Conservation (phyloP, 2,888 invertebrate genomes). For the Luffia ferchaultella region DNA sequence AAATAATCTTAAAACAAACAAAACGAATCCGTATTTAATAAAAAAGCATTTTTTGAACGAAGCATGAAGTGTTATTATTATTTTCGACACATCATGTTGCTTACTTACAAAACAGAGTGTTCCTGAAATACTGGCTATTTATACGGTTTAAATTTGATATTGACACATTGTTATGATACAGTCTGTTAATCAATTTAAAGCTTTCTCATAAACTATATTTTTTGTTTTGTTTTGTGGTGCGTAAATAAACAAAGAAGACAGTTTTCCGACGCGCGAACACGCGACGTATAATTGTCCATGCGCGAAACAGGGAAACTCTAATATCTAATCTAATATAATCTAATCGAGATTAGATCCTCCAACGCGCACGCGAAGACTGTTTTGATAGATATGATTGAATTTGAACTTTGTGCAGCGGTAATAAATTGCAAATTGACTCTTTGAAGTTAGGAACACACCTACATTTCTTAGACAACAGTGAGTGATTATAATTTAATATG, state of each 20-base stretch:
- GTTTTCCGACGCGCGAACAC: background rate
- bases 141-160: constrained; percentile 8
- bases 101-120: constrained; percentile 12
- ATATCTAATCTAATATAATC: no score
- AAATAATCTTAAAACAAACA: constrained; percentile 7
- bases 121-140: constrained; percentile 11
- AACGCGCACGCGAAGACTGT: no score
- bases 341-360: no score
- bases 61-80: constrained; percentile 12
- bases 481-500: no score
- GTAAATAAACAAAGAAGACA: background rate
- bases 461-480: no score
- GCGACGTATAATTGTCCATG: constrained; percentile 1
- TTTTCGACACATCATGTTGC: constrained; percentile 12
- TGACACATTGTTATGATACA: background rate
- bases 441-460: no score
- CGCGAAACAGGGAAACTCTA: background rate
- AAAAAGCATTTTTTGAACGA: constrained; percentile 8
- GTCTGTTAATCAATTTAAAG: background rate
- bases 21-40: constrained; percentile 2
- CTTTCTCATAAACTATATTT: background rate
- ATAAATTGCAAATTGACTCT: no score
- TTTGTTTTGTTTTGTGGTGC: background rate
- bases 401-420: no score
- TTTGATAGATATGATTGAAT: no score